phyloP scores from a whole-genome alignment of 2,888 invertebrate species.

The Achlya flavicornis region DNA sequence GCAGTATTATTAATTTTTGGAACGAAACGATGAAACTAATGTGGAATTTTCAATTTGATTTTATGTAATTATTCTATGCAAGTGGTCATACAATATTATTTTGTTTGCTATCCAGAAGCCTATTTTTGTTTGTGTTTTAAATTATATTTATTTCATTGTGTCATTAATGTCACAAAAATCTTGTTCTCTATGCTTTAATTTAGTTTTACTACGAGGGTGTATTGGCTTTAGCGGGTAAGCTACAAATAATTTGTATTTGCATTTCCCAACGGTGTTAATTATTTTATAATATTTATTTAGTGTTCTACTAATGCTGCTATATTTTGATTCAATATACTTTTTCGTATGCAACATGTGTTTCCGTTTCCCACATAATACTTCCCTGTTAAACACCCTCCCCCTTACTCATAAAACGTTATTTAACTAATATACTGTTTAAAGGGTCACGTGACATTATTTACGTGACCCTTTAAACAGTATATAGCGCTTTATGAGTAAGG shows the following conservation, averaged over 20 bases:
- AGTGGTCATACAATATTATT: not conserved
- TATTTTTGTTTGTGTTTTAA: slow-evolving; percentile 1
- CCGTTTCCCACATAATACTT: slow-evolving; percentile 65
- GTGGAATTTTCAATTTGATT: not conserved
- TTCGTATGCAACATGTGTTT: slow-evolving; percentile 51
- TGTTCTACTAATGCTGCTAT: slow-evolving; percentile 44
- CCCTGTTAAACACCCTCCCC: slow-evolving; percentile 53
- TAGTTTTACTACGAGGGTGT: not conserved
- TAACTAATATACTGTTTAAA: no score
- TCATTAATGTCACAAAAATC: not conserved
- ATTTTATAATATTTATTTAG: slow-evolving; percentile 25
- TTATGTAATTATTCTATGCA: not conserved
- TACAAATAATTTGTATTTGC: slow-evolving; percentile 8
- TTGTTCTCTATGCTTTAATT: slow-evolving; percentile 9
- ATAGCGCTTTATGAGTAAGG: no score
- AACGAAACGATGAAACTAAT: not conserved
- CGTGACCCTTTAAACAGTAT: no score
- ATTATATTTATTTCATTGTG: not conserved
- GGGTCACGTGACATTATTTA: no score
- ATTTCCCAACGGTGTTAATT: slow-evolving; percentile 28
- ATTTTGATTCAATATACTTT: slow-evolving; percentile 62
- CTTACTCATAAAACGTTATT: no score
- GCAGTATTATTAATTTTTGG: slow-evolving; percentile 5
- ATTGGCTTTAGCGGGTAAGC: not conserved
- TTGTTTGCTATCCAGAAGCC: not conserved